Base-by-base conservation (phyloP, 2,797 vertebrate species). In the Tapera naevia region DNA sequence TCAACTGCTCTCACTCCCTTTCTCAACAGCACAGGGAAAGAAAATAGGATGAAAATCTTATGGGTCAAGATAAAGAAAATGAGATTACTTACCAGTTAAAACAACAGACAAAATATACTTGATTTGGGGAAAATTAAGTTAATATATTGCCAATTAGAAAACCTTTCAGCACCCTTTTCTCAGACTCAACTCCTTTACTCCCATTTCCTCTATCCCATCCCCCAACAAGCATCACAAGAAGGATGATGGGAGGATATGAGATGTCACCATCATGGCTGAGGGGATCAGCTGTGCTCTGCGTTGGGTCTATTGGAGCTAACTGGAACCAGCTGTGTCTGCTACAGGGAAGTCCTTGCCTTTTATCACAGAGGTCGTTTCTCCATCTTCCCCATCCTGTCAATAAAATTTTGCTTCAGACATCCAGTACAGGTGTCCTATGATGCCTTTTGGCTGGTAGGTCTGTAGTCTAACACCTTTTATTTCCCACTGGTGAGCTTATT, bases 131-230 rank as follows among this genome's bases (percentile, higher is more conserved):
- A 86, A 43, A 46, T n/a, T 35, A 66, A 16, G 14, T 35, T 32
- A 71, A 39, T 66, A 45, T n/a, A 30, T 65, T 86, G 13, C 4
- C 8, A 75, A 4, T 32, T 70, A 30, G 45, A 75, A 30, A 13
- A 50, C 2, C 4, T 45, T 70, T 70, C 25, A 39, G 45, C 13
- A 65, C 2, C 3, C 5, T 7, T 80, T 62, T 64, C 21, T 7
- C 22, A 46, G 14, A 35, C 7, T 24, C 28, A 58, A 4, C 4
- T 53, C 8, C 37, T 62, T 58, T 32, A 48, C 6, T 64, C 4
- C 16, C 19, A 24, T 11, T 17, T 62, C 13, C 43, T 56, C 16
- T 66, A 50, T 8, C 5, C 8, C 0, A 2, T 8, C 13, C 3
- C 7, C 5, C 27, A 32, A 10, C 28, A 53, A 30, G 24, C 5